Conservation (phyloP, 2,113 vertebrate genomes). For the Trinectes maculatus region DNA sequence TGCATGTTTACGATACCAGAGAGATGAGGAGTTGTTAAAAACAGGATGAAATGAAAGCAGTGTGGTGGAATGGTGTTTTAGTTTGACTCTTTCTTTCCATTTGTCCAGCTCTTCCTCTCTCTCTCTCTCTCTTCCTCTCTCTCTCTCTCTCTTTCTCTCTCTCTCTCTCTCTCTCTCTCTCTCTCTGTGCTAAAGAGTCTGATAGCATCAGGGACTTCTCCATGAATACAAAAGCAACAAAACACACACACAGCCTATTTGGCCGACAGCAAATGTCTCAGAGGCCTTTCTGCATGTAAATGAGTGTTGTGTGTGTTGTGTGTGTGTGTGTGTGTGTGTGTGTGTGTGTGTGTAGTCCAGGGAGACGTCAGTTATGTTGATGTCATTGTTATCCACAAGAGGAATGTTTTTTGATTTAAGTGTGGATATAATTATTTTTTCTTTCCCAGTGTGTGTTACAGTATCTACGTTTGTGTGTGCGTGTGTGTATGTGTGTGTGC, state of each 20-base stretch:
- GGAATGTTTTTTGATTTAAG: neutral
- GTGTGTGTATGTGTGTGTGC: constrained; percentile 42
- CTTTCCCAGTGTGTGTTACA: constrained; percentile 35
- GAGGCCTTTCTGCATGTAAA: neutral
- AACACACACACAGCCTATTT: constrained; percentile 4
- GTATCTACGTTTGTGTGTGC: constrained; percentile 41
- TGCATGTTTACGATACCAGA: constrained; percentile 34
- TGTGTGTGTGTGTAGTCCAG: neutral
- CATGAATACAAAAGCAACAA: constrained; percentile 39
- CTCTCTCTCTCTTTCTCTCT: neutral
- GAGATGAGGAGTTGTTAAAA: constrained; percentile 31
- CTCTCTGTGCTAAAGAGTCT: constrained; percentile 12
- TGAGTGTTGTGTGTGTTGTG: constrained; percentile 6
- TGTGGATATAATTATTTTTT: neutral
- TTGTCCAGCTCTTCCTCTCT: neutral
- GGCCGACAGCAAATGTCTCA: constrained; percentile 8
- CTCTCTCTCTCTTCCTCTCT: too few relatives aligned
- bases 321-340: constrained; percentile 10
- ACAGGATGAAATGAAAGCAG: constrained; percentile 24
- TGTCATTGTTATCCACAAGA: neutral
- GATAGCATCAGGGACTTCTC: constrained; percentile 41
- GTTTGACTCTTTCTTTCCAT: constrained; percentile 22
- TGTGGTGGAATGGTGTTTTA: constrained; percentile 14
- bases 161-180: neutral
- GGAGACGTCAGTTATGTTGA: neutral